Conservation (phyloP, 2,113 vertebrate species). For the Lagopus leucura region DNA sequence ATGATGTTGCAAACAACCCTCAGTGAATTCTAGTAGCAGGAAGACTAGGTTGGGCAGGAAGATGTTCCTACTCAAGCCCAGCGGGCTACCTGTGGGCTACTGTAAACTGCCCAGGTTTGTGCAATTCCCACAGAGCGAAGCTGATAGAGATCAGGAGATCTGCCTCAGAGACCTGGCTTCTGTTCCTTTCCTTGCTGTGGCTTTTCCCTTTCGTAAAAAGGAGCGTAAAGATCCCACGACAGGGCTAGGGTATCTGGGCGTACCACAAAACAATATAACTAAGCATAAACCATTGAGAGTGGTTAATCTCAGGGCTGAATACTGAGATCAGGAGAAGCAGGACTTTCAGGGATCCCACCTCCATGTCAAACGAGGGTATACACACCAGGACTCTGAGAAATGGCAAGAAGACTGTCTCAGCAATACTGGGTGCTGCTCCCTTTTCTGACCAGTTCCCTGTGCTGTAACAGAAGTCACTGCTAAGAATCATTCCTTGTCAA, state of each 20-base stretch:
- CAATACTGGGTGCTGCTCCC: background rate
- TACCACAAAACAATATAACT: background rate
- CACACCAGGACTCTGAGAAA: background rate
- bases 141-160: conserved; percentile 8
- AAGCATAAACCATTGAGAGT: background rate
- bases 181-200: background rate
- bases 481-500: background rate
- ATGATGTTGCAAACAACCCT: conserved; percentile 27
- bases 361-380: background rate
- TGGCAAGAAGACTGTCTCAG: background rate
- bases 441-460: background rate
- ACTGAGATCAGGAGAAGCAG: background rate
- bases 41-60: conserved; percentile 32
- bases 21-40: conserved; percentile 23
- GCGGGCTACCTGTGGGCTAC: background rate
- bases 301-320: background rate
- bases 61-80: background rate
- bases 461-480: background rate
- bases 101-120: background rate
- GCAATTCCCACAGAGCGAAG: background rate
- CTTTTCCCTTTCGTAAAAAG: background rate
- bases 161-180: background rate
- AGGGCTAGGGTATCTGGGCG: background rate
- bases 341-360: background rate
- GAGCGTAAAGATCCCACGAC: background rate